These are phyloP conservation scores for Labeo catla DNA, from an alignment of 2,113 vertebrate species.

Conservation along the genomic window DNA sequence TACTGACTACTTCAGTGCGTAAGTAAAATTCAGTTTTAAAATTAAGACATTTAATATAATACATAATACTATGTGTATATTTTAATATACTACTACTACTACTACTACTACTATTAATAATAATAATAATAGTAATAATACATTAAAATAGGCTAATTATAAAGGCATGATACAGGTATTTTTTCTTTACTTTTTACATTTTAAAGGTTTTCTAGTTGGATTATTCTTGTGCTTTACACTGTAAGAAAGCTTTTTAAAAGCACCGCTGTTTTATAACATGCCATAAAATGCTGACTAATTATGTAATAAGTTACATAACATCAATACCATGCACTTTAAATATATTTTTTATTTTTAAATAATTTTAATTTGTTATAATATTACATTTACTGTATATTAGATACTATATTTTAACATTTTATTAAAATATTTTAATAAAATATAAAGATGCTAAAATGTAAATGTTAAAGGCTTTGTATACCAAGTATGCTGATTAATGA, in stretches of 20 bases:
- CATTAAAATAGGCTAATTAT: background rate
- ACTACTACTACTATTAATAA: background rate
- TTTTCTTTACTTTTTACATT: background rate
- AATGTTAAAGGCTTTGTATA: background rate
- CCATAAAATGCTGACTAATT: background rate
- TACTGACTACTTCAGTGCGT: background rate
- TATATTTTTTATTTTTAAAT: background rate
- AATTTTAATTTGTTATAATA: background rate
- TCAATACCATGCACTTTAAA: background rate
- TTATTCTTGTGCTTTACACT: background rate
- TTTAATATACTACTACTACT: background rate
- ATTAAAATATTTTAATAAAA: background rate
- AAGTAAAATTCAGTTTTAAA: background rate
- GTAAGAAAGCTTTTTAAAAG: background rate
- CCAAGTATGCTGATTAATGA: background rate
- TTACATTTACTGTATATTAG: background rate
- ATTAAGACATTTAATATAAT: background rate
- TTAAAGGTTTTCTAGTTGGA: background rate
- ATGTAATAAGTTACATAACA: slow-evolving; percentile 10
- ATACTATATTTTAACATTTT: too few relatives aligned
- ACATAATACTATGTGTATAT: background rate
- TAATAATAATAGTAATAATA: background rate
- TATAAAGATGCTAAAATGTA: background rate
- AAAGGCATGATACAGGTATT: background rate
- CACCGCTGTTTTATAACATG: background rate